These are phyloP conservation scores for Acanthurus tractus DNA, from an alignment of 2,797 vertebrate species.

Conservation along the genomic window DNA sequence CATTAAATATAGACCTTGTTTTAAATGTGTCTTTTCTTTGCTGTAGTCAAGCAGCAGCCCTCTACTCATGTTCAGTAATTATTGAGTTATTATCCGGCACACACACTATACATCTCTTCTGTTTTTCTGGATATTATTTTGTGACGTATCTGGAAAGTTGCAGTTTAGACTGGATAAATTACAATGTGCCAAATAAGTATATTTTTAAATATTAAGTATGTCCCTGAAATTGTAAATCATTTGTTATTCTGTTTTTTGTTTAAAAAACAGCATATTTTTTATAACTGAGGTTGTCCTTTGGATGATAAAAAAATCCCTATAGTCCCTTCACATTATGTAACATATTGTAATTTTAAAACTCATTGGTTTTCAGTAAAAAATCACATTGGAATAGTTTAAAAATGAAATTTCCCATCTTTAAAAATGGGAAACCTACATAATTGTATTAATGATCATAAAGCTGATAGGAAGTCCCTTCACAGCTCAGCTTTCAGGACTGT, in stretches of 20 bases:
- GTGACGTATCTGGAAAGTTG: conserved; percentile 32
- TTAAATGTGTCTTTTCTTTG: conserved; percentile 26
- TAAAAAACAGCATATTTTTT: not conserved
- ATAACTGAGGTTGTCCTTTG: not conserved
- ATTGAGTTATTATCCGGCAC: conserved; percentile 24
- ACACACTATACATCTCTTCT: conserved; percentile 29
- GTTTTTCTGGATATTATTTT: conserved; percentile 23
- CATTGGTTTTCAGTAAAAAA: not conserved
- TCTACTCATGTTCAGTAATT: conserved; percentile 32
- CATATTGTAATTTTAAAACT: conserved; percentile 8
- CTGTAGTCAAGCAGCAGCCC: conserved; percentile 40
- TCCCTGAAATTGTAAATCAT: not conserved
- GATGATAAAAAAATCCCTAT: not conserved
- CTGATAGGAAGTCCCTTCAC: not conserved
- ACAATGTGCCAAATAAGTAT: not conserved
- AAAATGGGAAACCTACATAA: not conserved
- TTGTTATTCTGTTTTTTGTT: not conserved
- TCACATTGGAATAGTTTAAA: not conserved
- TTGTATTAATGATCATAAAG: not conserved
- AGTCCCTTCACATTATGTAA: not conserved
- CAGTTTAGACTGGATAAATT: conserved; percentile 5
- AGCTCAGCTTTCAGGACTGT: not conserved
- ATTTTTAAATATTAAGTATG: not conserved
- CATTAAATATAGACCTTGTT: conserved; percentile 28
- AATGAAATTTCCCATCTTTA: not conserved